Evolutionary conservation across 2,113 vertebrate species (phyloP).

Genomic region (Sinocyclocheilus maitianheensis): DNA sequence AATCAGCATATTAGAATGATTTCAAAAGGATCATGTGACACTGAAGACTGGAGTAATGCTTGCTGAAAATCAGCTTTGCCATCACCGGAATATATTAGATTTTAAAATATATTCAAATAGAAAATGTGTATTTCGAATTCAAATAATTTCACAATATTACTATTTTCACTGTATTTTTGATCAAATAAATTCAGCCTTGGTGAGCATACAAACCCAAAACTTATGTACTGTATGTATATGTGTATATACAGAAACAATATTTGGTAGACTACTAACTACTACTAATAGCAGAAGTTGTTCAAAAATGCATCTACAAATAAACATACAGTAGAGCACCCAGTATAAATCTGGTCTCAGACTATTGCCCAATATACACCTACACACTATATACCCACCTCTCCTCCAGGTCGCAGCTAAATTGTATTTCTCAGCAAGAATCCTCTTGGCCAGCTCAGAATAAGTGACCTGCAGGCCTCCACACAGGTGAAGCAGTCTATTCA

Average conservation of each 20-base stretch:
- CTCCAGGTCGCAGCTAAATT: constrained; percentile 79
- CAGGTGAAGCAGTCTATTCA: constrained; percentile 84
- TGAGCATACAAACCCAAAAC: background rate
- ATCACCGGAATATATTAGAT: background rate
- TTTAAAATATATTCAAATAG: background rate
- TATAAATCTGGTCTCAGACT: background rate
- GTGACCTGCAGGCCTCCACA: constrained; percentile 78
- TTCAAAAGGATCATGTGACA: background rate
- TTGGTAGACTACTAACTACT: background rate
- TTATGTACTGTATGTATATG: background rate
- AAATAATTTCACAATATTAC: background rate
- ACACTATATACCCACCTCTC: constrained; percentile 77
- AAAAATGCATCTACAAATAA: background rate
- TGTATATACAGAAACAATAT: background rate
- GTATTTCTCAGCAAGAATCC: constrained; percentile 80
- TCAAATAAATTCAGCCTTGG: background rate
- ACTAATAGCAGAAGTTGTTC: too few species aligned
- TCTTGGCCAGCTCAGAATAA: constrained; percentile 75
- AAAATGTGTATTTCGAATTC: background rate
- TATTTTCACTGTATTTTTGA: background rate
- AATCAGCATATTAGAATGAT: background rate
- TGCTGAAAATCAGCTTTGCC: background rate
- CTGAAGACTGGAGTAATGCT: background rate
- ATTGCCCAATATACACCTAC: too few species aligned
- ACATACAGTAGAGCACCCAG: background rate